Conservation (phyloP, 2,113 vertebrate species). For the Callopanchax toddi region DNA sequence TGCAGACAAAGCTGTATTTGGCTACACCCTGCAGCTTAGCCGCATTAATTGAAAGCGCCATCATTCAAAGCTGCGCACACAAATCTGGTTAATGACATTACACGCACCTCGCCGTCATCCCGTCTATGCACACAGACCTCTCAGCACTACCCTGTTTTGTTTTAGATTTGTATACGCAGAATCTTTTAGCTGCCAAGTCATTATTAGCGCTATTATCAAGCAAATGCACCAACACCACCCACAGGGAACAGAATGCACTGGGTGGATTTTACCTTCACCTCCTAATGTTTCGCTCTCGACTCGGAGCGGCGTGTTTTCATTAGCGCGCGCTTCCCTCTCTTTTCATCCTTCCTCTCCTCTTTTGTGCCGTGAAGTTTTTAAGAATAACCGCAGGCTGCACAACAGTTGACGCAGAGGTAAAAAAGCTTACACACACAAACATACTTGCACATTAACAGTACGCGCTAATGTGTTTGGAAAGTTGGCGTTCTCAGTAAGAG, state of each 20-base stretch:
- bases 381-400: slow-evolving; percentile 62
- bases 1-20: slow-evolving; percentile 67
- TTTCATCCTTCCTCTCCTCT: slow-evolving; percentile 32
- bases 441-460: slow-evolving; percentile 22
- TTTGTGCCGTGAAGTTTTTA: slow-evolving; percentile 68
- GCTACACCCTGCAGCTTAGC: slow-evolving; percentile 42
- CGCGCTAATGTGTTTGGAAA: slow-evolving; percentile 32
- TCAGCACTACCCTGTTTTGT: slow-evolving; percentile 9
- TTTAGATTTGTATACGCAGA: slow-evolving; percentile 15
- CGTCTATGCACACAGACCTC: slow-evolving; percentile 7
- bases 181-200: slow-evolving; percentile 40
- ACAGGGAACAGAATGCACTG: slow-evolving; percentile 15
- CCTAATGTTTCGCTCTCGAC: slow-evolving; percentile 18
- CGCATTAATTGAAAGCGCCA: slow-evolving; percentile 46
- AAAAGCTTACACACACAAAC: slow-evolving; percentile 34
- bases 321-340: slow-evolving; percentile 14
- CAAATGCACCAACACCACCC: slow-evolving; percentile 48
- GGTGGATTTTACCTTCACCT: slow-evolving; percentile 23
- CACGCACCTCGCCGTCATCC: slow-evolving; percentile 21
- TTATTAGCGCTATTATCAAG: slow-evolving; percentile 51
- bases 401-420: slow-evolving; percentile 64
- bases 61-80: slow-evolving; percentile 44
- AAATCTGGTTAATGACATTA: slow-evolving; percentile 54
- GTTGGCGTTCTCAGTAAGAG: slow-evolving; percentile 31
- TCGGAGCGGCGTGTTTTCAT: slow-evolving; percentile 38